phyloP scores from a whole-genome alignment of 2,797 vertebrate genomes.

The Periparus ater region DNA sequence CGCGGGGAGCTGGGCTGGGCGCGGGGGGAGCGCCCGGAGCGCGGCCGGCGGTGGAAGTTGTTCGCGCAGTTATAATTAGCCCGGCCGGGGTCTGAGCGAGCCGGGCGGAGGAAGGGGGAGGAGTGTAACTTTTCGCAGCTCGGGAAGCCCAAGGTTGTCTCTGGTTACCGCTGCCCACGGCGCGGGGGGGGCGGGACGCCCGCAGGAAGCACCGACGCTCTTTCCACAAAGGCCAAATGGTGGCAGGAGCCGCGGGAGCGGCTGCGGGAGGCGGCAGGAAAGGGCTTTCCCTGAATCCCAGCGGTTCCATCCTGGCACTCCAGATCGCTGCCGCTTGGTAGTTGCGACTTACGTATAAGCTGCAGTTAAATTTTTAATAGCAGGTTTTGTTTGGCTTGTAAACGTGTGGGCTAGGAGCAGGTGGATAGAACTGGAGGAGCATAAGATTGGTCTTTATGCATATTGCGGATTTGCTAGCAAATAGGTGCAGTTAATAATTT shows the following conservation, averaged over 20 bases:
- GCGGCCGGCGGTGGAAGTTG: conserved; percentile 20
- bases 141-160: conserved; percentile 53
- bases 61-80: conserved; percentile 60
- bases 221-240: conserved; percentile 53
- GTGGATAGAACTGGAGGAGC: not conserved
- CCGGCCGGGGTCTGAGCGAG: conserved; percentile 23
- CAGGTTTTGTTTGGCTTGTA: not conserved
- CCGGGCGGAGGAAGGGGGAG: conserved; percentile 31
- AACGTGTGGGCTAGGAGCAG: not conserved
- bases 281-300: not conserved
- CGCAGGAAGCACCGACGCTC: conserved; percentile 43
- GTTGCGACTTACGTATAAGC: not conserved
- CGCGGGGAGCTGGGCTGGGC: not conserved
- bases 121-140: conserved; percentile 63
- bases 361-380: not conserved
- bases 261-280: conserved; percentile 4
- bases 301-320: not conserved
- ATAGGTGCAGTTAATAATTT: not conserved
- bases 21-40: not conserved
- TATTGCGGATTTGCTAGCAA: not conserved
- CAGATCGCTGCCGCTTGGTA: not conserved
- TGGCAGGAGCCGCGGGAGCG: conserved; percentile 12
- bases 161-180: conserved; percentile 27
- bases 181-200: not conserved
- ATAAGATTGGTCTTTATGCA: accelerated